Percentiles rank a stretch among this genome's conserved stretches.
Conservation (phyloP, 2,797 vertebrate genomes). For the Heteromormyrus szaboi region DNA sequence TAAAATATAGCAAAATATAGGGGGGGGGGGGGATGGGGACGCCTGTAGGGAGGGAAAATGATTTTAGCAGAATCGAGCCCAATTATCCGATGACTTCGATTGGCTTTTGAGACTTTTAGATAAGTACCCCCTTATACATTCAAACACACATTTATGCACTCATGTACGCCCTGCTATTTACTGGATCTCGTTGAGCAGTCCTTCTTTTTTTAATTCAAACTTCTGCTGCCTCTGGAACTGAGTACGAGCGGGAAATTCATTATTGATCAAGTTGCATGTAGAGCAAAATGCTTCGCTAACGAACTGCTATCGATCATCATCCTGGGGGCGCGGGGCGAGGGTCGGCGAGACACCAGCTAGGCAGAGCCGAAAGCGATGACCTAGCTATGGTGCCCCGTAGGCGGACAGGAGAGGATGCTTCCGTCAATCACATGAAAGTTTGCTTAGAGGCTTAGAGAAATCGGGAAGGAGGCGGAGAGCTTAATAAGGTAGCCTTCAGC, state of each 20-base stretch:
- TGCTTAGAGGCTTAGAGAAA: not conserved
- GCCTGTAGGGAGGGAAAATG: not conserved
- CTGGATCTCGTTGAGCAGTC: not conserved
- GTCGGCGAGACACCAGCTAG: not conserved
- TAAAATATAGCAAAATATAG: not conserved
- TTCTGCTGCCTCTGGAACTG: not conserved
- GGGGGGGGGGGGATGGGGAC: too few species aligned
- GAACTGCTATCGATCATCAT: not conserved
- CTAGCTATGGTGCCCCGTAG: not conserved
- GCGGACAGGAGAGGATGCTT: not conserved
- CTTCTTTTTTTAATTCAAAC: not conserved
- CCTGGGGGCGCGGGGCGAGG: not conserved
- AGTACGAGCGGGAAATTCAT: not conserved
- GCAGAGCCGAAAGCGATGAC: not conserved
- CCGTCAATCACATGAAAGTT: not conserved
- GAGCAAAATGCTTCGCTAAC: constrained; percentile 3
- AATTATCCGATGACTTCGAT: not conserved
- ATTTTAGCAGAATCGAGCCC: not conserved
- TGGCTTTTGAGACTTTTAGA: not conserved
- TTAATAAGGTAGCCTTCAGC: not conserved
- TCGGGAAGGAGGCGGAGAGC: not conserved
- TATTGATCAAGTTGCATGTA: constrained; percentile 8
- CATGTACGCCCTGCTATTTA: not conserved
- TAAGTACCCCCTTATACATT: not conserved
- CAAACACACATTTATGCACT: not conserved